Percentiles rank a stretch among this genome's conserved stretches.
These are phyloP conservation scores for Agelas oroides DNA, from an alignment of 37 sponge, comb jelly and placozoan species.

Conservation along the genomic window DNA sequence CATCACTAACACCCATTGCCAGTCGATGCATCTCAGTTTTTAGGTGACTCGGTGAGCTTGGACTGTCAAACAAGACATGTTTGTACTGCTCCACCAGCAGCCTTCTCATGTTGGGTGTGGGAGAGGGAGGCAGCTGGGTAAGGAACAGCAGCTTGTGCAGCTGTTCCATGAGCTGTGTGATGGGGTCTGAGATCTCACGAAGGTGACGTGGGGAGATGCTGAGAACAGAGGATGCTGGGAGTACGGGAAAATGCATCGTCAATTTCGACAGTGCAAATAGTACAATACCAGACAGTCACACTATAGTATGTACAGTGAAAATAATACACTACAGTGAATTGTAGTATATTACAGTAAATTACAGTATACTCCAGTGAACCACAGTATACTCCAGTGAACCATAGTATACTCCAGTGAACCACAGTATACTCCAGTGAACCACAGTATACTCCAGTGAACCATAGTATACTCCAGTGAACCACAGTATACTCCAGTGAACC, in stretches of 20 bases:
- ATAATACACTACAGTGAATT: too few relatives aligned
- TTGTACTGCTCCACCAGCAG: conserved; percentile 70
- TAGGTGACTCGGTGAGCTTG: conserved; percentile 26
- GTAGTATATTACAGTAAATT: too few relatives aligned
- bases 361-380: not conserved
- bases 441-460: not conserved
- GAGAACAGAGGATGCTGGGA: conserved; percentile 37
- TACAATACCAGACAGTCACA: not conserved
- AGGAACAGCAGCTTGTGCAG: conserved; percentile 84
- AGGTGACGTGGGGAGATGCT: conserved; percentile 76
- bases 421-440: too few relatives aligned
- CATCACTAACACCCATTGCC: not conserved
- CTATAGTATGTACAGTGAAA: not conserved
- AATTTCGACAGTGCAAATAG: not conserved
- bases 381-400: not conserved
- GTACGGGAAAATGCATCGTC: not conserved
- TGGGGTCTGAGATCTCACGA: conserved; percentile 78
- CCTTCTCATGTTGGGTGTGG: conserved; percentile 30
- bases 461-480: not conserved
- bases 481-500: too few relatives aligned
- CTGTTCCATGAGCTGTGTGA: conserved; percentile 65
- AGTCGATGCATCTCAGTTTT: conserved; percentile 65
- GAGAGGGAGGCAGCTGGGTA: conserved; percentile 72
- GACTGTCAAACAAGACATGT: conserved; percentile 42
- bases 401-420: too few relatives aligned